These are phyloP conservation scores for Subanguina moxae DNA, from an alignment of 1,140 invertebrate genomes.

Conservation along the genomic window DNA sequence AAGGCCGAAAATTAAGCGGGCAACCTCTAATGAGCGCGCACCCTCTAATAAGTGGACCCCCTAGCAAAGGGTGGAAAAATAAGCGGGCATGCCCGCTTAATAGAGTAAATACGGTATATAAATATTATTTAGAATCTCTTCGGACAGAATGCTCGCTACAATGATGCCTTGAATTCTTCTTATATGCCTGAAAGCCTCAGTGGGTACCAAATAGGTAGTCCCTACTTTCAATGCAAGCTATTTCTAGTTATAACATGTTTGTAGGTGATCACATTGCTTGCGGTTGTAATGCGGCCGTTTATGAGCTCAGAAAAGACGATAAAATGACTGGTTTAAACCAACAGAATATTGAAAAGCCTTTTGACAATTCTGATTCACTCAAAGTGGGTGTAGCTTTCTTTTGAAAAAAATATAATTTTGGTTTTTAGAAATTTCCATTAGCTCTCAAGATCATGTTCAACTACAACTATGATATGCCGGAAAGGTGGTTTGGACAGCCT, in stretches of 20 bases:
- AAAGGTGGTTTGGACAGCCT: conserved; percentile 23
- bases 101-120: no score
- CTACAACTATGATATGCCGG: conserved; percentile 34
- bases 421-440: conserved; percentile 34
- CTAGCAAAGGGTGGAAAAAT: no score
- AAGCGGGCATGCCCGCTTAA: no score
- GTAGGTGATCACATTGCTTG: conserved; percentile 22
- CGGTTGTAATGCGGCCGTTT: conserved; percentile 31
- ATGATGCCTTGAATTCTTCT: conserved; percentile 4
- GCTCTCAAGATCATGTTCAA: conserved; percentile 49
- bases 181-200: conserved; percentile 12
- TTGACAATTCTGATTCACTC: no score
- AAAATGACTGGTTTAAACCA: not conserved
- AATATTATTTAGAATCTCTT: conserved; percentile 16
- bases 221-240: not conserved
- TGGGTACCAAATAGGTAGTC: conserved; percentile 25
- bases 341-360: no score
- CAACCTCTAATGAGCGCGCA: no score
- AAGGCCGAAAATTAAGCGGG: no score
- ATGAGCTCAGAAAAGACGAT: conserved; percentile 14
- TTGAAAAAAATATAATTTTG: not conserved
- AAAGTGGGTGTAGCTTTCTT: no score
- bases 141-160: conserved; percentile 17
- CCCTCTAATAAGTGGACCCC: no score
- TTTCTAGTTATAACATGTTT: conserved; percentile 15